These are phyloP conservation scores for Vanessa atalanta DNA, from an alignment of 1,140 invertebrate species.

Conservation along the genomic window DNA sequence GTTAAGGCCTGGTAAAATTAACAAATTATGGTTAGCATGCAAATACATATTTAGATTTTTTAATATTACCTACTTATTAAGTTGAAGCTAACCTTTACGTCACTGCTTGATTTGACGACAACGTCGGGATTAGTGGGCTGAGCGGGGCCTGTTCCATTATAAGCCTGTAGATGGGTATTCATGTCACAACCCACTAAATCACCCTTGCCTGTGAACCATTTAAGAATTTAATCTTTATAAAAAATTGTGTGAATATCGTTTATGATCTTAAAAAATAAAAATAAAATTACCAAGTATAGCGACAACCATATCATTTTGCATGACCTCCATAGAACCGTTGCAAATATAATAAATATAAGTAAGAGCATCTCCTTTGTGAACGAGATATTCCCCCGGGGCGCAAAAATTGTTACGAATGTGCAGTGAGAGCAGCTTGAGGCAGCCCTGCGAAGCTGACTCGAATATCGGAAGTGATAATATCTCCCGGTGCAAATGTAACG, in stretches of 20 bases:
- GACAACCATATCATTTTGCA: constrained; percentile 98
- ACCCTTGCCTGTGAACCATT: constrained; percentile 89
- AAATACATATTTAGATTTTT: background rate
- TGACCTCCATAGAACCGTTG: constrained; percentile 99
- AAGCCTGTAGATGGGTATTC: constrained; percentile 86
- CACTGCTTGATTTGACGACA: constrained; percentile 95
- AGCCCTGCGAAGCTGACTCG: constrained; percentile 94
- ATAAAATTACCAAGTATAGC: constrained; percentile 93
- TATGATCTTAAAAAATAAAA: background rate
- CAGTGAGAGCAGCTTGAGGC: constrained; percentile 93
- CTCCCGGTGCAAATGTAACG: constrained; percentile 96
- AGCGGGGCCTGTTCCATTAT: constrained; percentile 79
- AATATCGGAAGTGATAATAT: constrained; percentile 97
- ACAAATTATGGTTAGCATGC: background rate
- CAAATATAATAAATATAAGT: constrained; percentile 98
- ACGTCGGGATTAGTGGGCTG: constrained; percentile 84
- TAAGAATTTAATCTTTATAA: background rate
- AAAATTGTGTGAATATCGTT: background rate
- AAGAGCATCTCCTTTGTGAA: constrained; percentile 98
- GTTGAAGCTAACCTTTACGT: constrained; percentile 86
- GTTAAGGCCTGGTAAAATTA: constrained; percentile 86
- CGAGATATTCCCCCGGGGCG: constrained; percentile 97
- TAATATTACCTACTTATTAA: background rate
- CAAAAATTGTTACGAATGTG: constrained; percentile 96
- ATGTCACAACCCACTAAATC: constrained; percentile 98